Evolutionary conservation across 2,113 vertebrate species (phyloP), one percentile per base, ranked within the genome.

Genomic region (Ceratotherium simum): DNA sequence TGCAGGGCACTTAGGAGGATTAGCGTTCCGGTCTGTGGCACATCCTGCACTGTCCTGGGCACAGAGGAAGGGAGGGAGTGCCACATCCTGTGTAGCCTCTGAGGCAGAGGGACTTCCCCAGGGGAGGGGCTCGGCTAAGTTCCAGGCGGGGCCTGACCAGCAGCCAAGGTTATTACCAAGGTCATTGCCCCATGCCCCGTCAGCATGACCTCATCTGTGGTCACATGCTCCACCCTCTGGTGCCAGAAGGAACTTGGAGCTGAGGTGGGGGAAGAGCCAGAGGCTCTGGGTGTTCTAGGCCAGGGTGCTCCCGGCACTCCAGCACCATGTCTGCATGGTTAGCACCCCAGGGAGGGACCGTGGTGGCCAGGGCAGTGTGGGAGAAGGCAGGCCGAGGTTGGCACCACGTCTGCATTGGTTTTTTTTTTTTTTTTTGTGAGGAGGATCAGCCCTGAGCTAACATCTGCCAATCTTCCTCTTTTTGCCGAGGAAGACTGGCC

Each of bases 221-320:
- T 91, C 79, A 83, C 18, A 17, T 78, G 73, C 39, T 79, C 36
- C 82, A 76, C 75, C 73, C 39, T 96, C 25, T 60, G 78, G 75
- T 83, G 64, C 83, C 17, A 33, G 83, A 65, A 93, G 83, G 79
- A 93, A 64, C 75, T 96, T 86, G 69, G 85, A 67, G 42, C 83
- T 73, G 60, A 20, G 39, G 25, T 95, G 11, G 72, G 39, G 88
- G 17, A 83, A n/a, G 51, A 89, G 42, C 21, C 7, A 9, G 60
- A 80, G 58, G 36, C 25, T 42, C 14, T 6, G 16, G 7, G n/a
- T 83, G 6, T 90, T 64, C 36, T 60, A 67, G 83, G 51, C 46
- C 8, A 12, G 86, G 46, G 64, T 83, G 70, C 70, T 14, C 60
- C 27, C 60, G 39, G 20, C 27, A 27, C 46, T 85, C 48, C 51